Percentiles rank a stretch among this genome's conserved stretches.
Conservation (phyloP, 2,113 vertebrate genomes). For the Gulo gulo region DNA sequence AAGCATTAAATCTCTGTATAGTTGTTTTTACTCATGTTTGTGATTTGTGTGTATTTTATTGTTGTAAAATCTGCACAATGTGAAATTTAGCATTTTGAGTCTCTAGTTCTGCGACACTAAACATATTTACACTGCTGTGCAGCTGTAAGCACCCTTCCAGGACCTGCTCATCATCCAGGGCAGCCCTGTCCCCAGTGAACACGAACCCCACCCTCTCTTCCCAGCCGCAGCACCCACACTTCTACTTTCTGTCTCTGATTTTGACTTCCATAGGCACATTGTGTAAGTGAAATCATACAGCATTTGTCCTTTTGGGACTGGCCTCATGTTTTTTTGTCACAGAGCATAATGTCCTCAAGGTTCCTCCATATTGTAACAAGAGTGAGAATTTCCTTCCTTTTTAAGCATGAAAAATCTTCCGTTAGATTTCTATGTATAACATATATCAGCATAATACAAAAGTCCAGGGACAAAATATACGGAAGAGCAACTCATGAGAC, state of each 20-base stretch:
- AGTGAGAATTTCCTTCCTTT: neutral
- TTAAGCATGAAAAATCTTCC: neutral
- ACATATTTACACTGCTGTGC: too few species aligned
- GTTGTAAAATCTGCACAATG: neutral
- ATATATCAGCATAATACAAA: neutral
- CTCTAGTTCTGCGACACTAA: too few species aligned
- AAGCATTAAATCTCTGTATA: neutral
- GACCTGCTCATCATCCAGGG: fast-evolving
- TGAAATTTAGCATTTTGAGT: neutral
- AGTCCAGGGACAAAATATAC: neutral
- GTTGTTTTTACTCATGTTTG: neutral
- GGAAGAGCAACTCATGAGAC: neutral
- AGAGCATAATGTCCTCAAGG: neutral
- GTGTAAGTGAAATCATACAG: too few species aligned
- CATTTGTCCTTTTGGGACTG: neutral
- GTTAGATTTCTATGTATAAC: neutral
- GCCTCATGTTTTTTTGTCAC: neutral
- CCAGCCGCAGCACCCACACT: fast-evolving
- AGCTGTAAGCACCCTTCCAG: neutral
- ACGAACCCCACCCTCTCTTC: fast-evolving
- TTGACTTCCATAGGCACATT: too few species aligned
- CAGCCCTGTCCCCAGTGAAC: neutral
- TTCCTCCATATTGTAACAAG: neutral
- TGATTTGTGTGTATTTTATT: neutral
- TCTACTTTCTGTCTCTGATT: neutral